phyloP scores from a whole-genome alignment of 2,888 invertebrate genomes.

The Apeira syringaria region DNA sequence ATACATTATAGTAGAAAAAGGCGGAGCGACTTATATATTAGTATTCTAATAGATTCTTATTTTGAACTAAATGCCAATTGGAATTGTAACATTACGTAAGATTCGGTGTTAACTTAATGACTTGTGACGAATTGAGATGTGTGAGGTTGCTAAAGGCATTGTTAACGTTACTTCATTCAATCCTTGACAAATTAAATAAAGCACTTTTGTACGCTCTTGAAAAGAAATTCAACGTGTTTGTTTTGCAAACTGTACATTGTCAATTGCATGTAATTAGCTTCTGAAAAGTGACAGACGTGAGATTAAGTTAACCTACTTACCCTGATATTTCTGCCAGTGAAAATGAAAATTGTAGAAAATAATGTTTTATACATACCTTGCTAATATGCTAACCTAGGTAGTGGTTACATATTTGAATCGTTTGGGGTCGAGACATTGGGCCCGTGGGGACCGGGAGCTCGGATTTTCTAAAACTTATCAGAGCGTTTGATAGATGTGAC shows the following conservation, averaged over 20 bases:
- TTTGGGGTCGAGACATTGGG: too few relatives aligned
- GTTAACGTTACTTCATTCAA: slow-evolving; percentile 2
- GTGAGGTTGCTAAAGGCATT: slow-evolving; percentile 3
- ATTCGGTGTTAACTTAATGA: slow-evolving; percentile 1
- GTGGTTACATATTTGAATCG: too few relatives aligned
- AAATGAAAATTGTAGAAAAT: too few relatives aligned
- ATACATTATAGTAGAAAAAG: too few relatives aligned
- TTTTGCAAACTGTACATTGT: slow-evolving; percentile 15
- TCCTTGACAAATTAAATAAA: slow-evolving; percentile 12
- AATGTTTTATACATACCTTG: too few relatives aligned
- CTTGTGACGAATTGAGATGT: slow-evolving; percentile 5
- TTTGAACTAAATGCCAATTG: slow-evolving; percentile 1
- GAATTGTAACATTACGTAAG: slow-evolving; percentile 1
- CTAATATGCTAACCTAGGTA: too few relatives aligned
- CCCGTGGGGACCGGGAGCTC: too few relatives aligned
- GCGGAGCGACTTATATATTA: too few relatives aligned
- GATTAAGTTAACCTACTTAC: too few relatives aligned
- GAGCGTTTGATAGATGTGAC: too few relatives aligned
- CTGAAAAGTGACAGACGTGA: neutral
- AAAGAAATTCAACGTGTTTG: slow-evolving; percentile 17
- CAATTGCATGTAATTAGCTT: neutral
- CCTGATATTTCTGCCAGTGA: too few relatives aligned
- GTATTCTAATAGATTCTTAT: neutral
- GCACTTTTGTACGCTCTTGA: slow-evolving; percentile 1
- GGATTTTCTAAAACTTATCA: too few relatives aligned